Base-by-base conservation (phyloP, 2,888 invertebrate species). In the Drosophila robusta region DNA sequence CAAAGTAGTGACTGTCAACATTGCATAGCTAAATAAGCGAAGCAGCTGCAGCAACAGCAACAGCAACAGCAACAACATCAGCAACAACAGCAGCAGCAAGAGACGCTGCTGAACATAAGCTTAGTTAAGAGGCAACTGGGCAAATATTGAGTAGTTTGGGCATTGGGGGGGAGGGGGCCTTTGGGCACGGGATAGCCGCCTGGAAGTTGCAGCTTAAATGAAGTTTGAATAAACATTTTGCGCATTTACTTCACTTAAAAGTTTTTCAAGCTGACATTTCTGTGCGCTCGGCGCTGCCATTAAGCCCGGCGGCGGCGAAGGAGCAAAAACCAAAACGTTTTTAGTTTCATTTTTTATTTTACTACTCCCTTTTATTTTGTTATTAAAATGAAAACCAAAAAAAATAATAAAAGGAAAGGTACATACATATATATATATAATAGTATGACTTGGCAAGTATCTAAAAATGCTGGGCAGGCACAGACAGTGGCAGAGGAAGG, bases 201-300 rank as follows among this genome's bases (percentile, higher is more conserved):
- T 69, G 44, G 64, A 86, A 89, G 76, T 80, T 87, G 69, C 76
- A 74, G 70, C 76, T 87, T 72, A 87, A 89, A 88, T 78, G 72
- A 87, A 85, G 89, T 89, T 87, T 89, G 89, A 89, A 89, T 89
- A 89, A 85, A 85, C 85, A 85, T 89, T 85, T 89, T 84, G 81
- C 87, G 83, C 89, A 89, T 89, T 89, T 85, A 89, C 85, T 85
- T 85, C 74, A 89, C 87, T 85, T 89, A 87, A 85, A 84, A 84
- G 72, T 84, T 85, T 70, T 66, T 66, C 72, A 65, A 78, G 79
- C 89, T 73, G 84, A 86, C 84, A 88, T 78, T 86, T 80, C 51
- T 55, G 63, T 51, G 22, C 22, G 22, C 22, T 22, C 22, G 22
- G 41, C 47, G 56, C 34, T 49, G 69, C 82, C 79, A 87, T 82